Evolutionary conservation across 2,888 invertebrate species (phyloP), one percentile per base, ranked within the genome.

Genomic region (Agrotis puta): DNA sequence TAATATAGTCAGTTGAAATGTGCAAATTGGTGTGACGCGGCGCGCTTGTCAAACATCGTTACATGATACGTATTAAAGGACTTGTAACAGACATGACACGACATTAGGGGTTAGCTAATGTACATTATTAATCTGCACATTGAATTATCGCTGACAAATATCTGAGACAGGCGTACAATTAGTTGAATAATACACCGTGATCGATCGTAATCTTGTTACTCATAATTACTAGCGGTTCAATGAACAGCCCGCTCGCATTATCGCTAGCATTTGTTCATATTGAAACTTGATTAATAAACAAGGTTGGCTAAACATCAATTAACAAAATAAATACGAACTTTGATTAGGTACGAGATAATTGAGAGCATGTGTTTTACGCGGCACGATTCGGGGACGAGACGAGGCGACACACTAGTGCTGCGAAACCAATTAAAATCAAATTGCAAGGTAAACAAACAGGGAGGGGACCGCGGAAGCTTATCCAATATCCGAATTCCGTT

Each of bases 401-500:
- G 77, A 66, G 70, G 87, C 79, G 33, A 11, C 11, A 39, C 39
- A 39, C 39, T 65, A 39, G 54, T 59, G 33, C 72, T 43, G 58
- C 85, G 79, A 91, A 93, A 93, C 89, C 92, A 94, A 94, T 95
- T 94, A 93, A 94, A 93, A 92, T 89, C 90, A 92, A 93, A 93
- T 92, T 90, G 92, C 90, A 92, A 89, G 85, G 91, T 91, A 94
- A 92, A 94, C 92, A 92, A 89, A 89, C 87, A 78, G 74, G 67
- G 79, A 51, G 58, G 79, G 83, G 81, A 83, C 86, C 84, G 81
- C 88, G 89, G 89, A 90, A 90, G 92, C 92, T 92, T 90, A 94
- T 92, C 93, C 93, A 93, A 94, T 94, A 95, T 93, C 93, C 93
- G 91, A 94, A 94, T 93, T 92, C 92, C 91, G 92, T 89, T 92